These are phyloP conservation scores for Crocidura indochinensis DNA, from an alignment of 2,797 vertebrate species.

Conservation along the genomic window DNA sequence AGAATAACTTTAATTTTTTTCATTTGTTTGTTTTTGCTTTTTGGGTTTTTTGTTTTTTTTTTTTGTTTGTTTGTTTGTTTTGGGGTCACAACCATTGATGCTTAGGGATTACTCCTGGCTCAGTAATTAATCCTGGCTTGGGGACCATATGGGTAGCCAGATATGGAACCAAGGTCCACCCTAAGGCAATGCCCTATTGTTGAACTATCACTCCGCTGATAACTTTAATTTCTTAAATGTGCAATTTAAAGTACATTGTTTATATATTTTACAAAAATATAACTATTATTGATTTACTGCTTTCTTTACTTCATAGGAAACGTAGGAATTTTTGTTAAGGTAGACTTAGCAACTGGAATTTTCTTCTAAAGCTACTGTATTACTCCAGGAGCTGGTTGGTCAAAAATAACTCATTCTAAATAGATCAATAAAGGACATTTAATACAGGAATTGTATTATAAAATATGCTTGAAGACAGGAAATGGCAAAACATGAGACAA, in stretches of 20 bases:
- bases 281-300: conserved; percentile 17
- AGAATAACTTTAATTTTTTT: conserved; percentile 70
- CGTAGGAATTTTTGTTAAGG: conserved; percentile 1
- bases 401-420: conserved; percentile 32
- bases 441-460: background rate
- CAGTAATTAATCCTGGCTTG: no score
- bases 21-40: no score
- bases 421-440: conserved; percentile 9
- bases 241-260: background rate
- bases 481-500: background rate
- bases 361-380: conserved; percentile 11
- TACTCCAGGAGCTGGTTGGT: background rate
- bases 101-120: no score
- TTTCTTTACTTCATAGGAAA: conserved; percentile 31
- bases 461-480: conserved; percentile 41
- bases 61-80: no score
- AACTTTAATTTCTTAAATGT: conserved; percentile 68
- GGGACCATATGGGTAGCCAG: no score
- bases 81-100: no score
- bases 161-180: no score
- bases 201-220: background rate
- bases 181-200: no score
- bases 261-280: conserved; percentile 47
- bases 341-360: background rate
- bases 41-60: no score